Evolutionary conservation across 2,888 invertebrate genomes (phyloP), one percentile per base, ranked within the genome.

Genomic region (Microctonus brassicae): DNA sequence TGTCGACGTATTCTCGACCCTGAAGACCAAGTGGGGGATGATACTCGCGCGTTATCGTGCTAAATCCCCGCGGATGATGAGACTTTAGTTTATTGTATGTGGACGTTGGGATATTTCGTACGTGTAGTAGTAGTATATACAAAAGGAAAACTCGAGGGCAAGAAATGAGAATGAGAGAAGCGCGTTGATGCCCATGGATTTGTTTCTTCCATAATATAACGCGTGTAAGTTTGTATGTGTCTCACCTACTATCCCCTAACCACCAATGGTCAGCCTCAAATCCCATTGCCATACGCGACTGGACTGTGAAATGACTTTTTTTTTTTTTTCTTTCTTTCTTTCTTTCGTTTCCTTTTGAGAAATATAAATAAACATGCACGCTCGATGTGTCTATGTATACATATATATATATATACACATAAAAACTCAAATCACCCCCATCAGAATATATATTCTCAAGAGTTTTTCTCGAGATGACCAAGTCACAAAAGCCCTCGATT

Each of bases 21-120:
- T 29, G 29, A 29, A 29, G 29, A 29, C 4, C 4, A 74, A 75
- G n/a, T n/a, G 72, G 70, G 79, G 79, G 79, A 80, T 76, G 80
- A 81, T 80, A 77, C 77, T 66, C n/a, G n/a, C 84, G 83, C 81
- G 84, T 86, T 86, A 85, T 86, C 85, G 80, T 82, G 75, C 77
- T 80, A 87, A 87, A 87, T 86, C 87, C 87, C 83, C 83, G 82
- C 81, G 83, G 86, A 87, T 87, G 87, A 87, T 86, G 87, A 86
- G 84, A 86, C 86, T 86, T 87, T 86, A 82, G 83, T 86, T 87
- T 87, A 87, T 87, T 83, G 86, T 84, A 84, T 82, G 84, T 84
- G 86, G 76, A 77, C 74, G 79, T 74, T 69, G 63, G 64, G 60
- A 69, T 61, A 72, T 61, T 68, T 61, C 68, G 42, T n/a, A 6